Conservation (phyloP, 92 coral and sea anemone genomes). For the Hydrozoanthus gracilis region DNA sequence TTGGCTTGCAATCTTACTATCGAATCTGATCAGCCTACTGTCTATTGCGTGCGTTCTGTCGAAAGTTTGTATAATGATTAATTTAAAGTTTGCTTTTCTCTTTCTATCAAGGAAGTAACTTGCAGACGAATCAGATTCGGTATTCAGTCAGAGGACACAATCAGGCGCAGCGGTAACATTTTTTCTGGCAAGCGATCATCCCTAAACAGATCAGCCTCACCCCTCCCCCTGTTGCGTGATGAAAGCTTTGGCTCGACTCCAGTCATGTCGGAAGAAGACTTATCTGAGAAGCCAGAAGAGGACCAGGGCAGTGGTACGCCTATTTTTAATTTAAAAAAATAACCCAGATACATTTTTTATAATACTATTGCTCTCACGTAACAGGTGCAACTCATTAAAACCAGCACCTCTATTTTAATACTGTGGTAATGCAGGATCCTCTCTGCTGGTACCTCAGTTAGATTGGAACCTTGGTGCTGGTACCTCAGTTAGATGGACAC, state of each 20-base stretch:
- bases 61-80: neutral
- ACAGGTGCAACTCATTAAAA: too few relatives aligned
- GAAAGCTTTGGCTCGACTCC: constrained; percentile 68
- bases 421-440: too few relatives aligned
- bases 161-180: constrained; percentile 69
- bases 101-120: constrained; percentile 74
- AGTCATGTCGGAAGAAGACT: constrained; percentile 84
- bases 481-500: too few relatives aligned
- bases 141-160: constrained; percentile 69
- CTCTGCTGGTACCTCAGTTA: too few relatives aligned
- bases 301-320: constrained; percentile 47
- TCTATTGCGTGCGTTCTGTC: neutral
- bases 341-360: too few relatives aligned
- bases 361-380: too few relatives aligned
- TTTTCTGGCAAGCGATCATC: constrained; percentile 77
- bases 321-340: too few relatives aligned
- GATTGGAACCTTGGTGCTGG: too few relatives aligned
- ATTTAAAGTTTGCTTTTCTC: neutral
- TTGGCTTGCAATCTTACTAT: too few relatives aligned
- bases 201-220: constrained; percentile 62
- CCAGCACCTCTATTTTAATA: too few relatives aligned
- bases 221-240: constrained; percentile 60
- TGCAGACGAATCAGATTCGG: constrained; percentile 90
- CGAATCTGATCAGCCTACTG: too few relatives aligned
- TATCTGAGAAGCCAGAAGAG: constrained; percentile 76